A percentile compares a stretch with the other conserved stretches of the same genome.
Conservation (phyloP, 2,797 vertebrate species). For the Oreochromis mossambicus region DNA sequence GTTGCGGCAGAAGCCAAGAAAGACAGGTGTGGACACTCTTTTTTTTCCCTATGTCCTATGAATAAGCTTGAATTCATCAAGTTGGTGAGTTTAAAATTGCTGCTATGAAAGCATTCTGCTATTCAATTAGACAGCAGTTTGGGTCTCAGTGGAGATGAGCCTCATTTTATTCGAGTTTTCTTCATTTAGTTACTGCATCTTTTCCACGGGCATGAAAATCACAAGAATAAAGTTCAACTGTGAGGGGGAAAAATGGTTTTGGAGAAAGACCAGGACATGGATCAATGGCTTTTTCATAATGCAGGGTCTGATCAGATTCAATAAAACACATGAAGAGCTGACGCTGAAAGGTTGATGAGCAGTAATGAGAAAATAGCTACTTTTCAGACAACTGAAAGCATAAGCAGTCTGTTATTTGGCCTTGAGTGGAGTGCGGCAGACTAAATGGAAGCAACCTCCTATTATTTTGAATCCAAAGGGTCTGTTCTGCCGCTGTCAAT, state of each 20-base stretch:
- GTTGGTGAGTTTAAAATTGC: background rate
- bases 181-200: background rate
- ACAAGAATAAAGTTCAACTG: background rate
- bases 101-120: background rate
- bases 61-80: conserved; percentile 42
- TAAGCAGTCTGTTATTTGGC: conserved; percentile 7
- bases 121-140: background rate
- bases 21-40: conserved; percentile 34
- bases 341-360: background rate
- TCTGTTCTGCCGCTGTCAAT: background rate
- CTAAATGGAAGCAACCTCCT: conserved; percentile 14
- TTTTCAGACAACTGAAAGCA: background rate
- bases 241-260: background rate
- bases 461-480: background rate
- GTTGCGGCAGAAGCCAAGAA: background rate
- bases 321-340: background rate
- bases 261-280: background rate
- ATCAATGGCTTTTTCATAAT: conserved; percentile 6
- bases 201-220: background rate
- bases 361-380: background rate
- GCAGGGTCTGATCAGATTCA: background rate
- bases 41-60: background rate
- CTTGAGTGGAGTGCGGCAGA: background rate
- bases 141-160: background rate
- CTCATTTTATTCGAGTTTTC: background rate